These are phyloP conservation scores for Chaitophorus viminalis DNA, from an alignment of 2,888 invertebrate genomes.

Conservation along the genomic window DNA sequence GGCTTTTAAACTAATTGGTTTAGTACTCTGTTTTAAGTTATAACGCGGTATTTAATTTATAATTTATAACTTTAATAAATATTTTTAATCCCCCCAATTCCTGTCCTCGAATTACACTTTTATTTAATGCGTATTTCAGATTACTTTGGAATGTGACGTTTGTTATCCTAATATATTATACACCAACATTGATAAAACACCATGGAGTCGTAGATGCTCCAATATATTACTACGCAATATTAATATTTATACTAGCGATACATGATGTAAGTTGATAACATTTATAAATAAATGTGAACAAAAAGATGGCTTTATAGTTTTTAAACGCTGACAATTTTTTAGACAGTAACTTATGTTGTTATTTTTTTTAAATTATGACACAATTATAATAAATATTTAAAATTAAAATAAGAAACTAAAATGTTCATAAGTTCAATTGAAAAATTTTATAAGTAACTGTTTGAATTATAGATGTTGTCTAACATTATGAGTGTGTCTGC, in stretches of 20 bases:
- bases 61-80: too few relatives aligned
- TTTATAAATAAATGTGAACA: background rate
- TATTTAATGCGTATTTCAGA: background rate
- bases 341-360: background rate
- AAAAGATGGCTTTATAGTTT: background rate
- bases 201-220: background rate
- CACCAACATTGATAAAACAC: background rate
- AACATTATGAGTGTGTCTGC: slow-evolving; percentile 97
- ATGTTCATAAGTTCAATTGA: background rate
- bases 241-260: background rate
- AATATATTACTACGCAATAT: background rate
- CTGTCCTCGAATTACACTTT: too few relatives aligned
- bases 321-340: background rate
- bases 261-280: slow-evolving; percentile 1
- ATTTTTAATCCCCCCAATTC: too few relatives aligned
- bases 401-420: background rate
- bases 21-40: too few relatives aligned
- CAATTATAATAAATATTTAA: background rate
- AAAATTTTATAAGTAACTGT: background rate
- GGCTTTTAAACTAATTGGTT: too few relatives aligned
- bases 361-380: background rate
- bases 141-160: background rate
- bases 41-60: too few relatives aligned
- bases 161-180: background rate
- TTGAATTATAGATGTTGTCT: slow-evolving; percentile 84